Base-by-base conservation (phyloP, 2,113 vertebrate species). In the Laticauda colubrina region DNA sequence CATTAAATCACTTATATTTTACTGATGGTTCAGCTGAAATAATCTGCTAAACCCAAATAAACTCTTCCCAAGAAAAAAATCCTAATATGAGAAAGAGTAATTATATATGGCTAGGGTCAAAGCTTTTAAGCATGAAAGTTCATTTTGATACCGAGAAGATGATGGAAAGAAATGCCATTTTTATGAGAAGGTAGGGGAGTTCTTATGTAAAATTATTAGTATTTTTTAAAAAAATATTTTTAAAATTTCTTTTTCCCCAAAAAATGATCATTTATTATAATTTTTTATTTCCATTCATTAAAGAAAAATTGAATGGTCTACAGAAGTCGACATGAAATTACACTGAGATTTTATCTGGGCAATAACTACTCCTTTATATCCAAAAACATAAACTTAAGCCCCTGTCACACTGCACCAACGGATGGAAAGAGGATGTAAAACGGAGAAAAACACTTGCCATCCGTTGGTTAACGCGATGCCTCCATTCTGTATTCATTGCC, bases 61-160 rank as follows among this genome's bases (percentile, higher is more conserved):
- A 90, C 64, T 93, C 54, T 91, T 91, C 86, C 92, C 53, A 94
- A 93, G 53, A 59, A 95, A 94, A 94, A 85, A 88, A 93, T 92
- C 89, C 92, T 96, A 89, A 39, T 53, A 94, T 95, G 94, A 95
- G 92, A 95, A 94, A 95, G 90, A 89, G 11, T 89, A 93, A 93
- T 89, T 94, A 26, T 89, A 53, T 81, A 91, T 87, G 59, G 88
- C 55, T 94, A 93, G 69, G 56, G 96, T 91, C 91, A 94, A 94
- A 90, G 61, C 12, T 94, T 92, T 92, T 95, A 95, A 93, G 94
- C 91, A 92, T 81, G 85, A 93, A 96, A 91, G 2, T 69, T 93
- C 92, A 24, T 54, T 93, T 94, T 95, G 92, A 93, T 93, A 91
- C 87, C 92, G 64, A 26, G 75, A 94, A 91, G 89, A 91, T 57